Evolutionary conservation across 1,140 invertebrate genomes (phyloP).

Genomic region (Meloidogyne hapla): DNA sequence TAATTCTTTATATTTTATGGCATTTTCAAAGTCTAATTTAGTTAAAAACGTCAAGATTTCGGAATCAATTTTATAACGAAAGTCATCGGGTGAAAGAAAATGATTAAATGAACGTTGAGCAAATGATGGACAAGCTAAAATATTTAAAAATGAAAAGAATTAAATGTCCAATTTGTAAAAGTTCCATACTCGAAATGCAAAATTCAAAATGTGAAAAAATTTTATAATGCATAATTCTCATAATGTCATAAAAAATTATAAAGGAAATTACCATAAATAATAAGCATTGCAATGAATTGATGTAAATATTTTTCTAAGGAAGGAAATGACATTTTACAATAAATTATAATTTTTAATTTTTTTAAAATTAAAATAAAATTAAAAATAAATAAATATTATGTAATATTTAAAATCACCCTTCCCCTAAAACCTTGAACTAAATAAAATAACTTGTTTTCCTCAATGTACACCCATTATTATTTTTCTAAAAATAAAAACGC

Average conservation of each 20-base stretch:
- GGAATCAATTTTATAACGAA: not conserved
- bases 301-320: not conserved
- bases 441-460: not conserved
- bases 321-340: not conserved
- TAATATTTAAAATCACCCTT: no score
- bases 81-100: not conserved
- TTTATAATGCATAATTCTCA: no score
- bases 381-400: no score
- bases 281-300: not conserved
- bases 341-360: no score
- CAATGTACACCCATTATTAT: not conserved
- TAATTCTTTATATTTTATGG: conserved; percentile 45
- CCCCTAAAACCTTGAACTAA: not conserved
- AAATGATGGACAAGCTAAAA: not conserved
- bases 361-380: no score
- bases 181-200: not conserved
- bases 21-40: conserved; percentile 59
- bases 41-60: conserved; percentile 42
- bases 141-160: not conserved
- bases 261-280: not conserved
- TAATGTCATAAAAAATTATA: no score
- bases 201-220: no score
- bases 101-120: not conserved
- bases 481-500: not conserved
- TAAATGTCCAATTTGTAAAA: not conserved